phyloP scores from a whole-genome alignment of 2,888 invertebrate species.

The Callinectes sapidus region DNA sequence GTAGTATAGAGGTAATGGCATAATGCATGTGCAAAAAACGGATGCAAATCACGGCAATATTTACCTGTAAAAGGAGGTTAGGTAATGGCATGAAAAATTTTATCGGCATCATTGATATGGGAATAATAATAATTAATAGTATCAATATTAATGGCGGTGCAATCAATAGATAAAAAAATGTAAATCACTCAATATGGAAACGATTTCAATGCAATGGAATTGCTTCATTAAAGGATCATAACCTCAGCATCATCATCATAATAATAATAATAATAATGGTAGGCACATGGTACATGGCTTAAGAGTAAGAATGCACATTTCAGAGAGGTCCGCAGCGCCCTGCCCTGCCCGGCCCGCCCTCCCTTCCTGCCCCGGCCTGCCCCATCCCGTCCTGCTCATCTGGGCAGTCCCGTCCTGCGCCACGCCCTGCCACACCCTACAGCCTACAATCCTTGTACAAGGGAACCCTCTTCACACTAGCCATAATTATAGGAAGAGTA shows the following conservation, averaged over 20 bases:
- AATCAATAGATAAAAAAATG: constrained; percentile 20
- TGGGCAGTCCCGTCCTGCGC: constrained; percentile 48
- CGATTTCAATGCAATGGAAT: constrained; percentile 30
- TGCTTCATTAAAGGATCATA: background rate
- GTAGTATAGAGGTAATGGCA: constrained; percentile 19
- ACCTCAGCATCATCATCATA: constrained; percentile 30
- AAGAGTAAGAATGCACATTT: constrained; percentile 70
- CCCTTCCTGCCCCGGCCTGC: constrained; percentile 40
- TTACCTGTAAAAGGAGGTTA: constrained; percentile 69
- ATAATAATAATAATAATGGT: constrained; percentile 5
- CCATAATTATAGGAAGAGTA: constrained; percentile 64
- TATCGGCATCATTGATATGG: constrained; percentile 44
- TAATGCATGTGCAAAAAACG: constrained; percentile 48
- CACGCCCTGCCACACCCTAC: constrained; percentile 56
- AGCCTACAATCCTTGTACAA: constrained; percentile 66
- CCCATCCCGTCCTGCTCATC: background rate
- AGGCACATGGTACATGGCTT: constrained; percentile 60
- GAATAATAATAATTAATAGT: constrained; percentile 40
- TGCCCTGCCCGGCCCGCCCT: constrained; percentile 3
- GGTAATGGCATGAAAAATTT: constrained; percentile 64
- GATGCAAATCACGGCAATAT: constrained; percentile 60
- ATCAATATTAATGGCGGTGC: constrained; percentile 28
- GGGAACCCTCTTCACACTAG: constrained; percentile 53
- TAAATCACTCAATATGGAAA: background rate
- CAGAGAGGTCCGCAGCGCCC: constrained; percentile 64